These are phyloP conservation scores for Leptinotarsa juncta DNA, from an alignment of 2,888 invertebrate genomes.

Conservation along the genomic window DNA sequence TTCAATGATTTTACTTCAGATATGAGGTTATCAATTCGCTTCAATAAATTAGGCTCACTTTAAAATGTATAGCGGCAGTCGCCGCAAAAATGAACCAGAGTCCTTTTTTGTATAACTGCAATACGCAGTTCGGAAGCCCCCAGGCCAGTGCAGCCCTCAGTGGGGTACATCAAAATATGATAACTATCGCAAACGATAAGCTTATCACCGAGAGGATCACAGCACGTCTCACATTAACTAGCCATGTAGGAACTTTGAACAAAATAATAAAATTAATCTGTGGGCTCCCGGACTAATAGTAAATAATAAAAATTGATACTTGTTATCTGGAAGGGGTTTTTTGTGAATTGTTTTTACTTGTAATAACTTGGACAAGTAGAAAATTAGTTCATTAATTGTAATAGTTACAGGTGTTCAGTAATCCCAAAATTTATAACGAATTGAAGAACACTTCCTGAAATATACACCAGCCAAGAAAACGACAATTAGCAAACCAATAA, in stretches of 20 bases:
- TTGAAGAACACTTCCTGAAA: background rate
- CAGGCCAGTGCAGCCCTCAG: background rate
- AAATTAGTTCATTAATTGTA: background rate
- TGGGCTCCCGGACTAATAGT: background rate
- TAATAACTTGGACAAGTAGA: background rate
- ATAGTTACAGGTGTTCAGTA: background rate
- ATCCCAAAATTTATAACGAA: background rate
- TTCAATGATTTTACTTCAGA: slow-evolving; percentile 23
- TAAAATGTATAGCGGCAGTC: background rate
- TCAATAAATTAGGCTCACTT: slow-evolving; percentile 19
- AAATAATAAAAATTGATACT: background rate
- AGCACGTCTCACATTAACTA: slow-evolving; percentile 1
- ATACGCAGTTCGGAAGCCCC: background rate
- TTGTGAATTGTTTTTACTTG: background rate
- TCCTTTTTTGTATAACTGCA: background rate
- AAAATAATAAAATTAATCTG: background rate
- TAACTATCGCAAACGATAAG: background rate
- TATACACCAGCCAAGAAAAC: background rate
- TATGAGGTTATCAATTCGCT: slow-evolving; percentile 21
- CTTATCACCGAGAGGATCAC: background rate
- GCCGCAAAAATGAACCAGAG: background rate
- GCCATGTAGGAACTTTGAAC: slow-evolving; percentile 3
- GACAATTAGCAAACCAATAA: background rate
- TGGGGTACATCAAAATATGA: background rate
- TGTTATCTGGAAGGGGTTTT: background rate